phyloP scores from a whole-genome alignment of 2,888 invertebrate genomes.

The Ormyrus thymus region DNA sequence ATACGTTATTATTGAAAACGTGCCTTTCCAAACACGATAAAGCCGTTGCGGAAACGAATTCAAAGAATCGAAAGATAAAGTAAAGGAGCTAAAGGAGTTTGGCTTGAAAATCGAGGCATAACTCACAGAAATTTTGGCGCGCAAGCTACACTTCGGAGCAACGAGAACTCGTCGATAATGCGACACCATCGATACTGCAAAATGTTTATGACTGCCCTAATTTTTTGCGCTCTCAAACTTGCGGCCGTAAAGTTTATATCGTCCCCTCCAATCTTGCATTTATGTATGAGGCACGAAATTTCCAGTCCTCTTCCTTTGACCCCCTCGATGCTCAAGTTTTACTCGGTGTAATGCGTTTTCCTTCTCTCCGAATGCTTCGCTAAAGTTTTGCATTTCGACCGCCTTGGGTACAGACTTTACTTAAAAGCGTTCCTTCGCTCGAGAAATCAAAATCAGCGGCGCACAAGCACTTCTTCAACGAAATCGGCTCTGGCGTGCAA shows the following conservation, averaged over 20 bases:
- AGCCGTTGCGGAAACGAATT: too few relatives aligned
- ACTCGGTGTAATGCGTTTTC: too few relatives aligned
- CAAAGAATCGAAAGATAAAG: too few relatives aligned
- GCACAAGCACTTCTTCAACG: background rate
- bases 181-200: background rate
- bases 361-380: too few relatives aligned
- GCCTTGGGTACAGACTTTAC: background rate
- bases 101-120: background rate
- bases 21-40: too few relatives aligned
- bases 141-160: background rate
- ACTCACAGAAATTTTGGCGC: slow-evolving; percentile 27
- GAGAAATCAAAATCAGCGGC: background rate
- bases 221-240: background rate
- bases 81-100: background rate
- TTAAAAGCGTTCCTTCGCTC: background rate
- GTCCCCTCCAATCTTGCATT: background rate
- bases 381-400: too few relatives aligned
- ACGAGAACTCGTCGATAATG: slow-evolving; percentile 20
- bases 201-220: slow-evolving; percentile 17
- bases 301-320: background rate
- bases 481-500: background rate
- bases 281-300: background rate
- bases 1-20: too few relatives aligned
- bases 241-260: too few relatives aligned
- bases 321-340: background rate